Evolutionary conservation across 2,888 invertebrate genomes (phyloP).

Genomic region (Scrobipalpa costella): DNA sequence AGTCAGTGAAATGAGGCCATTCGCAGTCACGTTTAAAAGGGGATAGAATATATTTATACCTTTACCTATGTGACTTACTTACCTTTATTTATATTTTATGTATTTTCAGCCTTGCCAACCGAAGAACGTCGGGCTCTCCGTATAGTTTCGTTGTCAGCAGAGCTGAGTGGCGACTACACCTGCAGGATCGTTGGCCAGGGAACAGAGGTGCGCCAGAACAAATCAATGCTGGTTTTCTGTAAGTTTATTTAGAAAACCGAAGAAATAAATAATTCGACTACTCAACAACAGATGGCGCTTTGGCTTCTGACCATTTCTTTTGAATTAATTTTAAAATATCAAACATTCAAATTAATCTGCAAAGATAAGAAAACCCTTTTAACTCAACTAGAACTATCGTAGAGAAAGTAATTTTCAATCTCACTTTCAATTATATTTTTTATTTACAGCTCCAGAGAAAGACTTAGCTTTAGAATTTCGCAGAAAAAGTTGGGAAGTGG

Average conservation of each 20-base stretch:
- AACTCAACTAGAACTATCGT: background rate
- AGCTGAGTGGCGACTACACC: constrained; percentile 50
- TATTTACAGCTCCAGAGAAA: constrained; percentile 43
- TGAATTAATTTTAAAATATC: too few species aligned
- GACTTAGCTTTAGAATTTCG: constrained; percentile 42
- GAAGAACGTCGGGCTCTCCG: constrained; percentile 35
- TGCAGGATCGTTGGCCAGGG: constrained; percentile 42
- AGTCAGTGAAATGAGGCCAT: too few species aligned
- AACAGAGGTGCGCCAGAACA: constrained; percentile 29
- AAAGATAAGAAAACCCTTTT: too few species aligned
- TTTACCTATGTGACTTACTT: too few species aligned
- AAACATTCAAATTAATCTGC: too few species aligned
- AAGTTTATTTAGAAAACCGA: constrained; percentile 30
- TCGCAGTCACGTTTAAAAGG: too few species aligned
- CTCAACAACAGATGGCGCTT: constrained; percentile 1
- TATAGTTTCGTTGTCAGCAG: constrained; percentile 37
- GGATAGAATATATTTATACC: too few species aligned
- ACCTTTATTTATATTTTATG: too few species aligned
- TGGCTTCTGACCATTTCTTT: background rate
- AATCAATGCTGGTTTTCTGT: constrained; percentile 45
- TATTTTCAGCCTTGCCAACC: constrained; percentile 27
- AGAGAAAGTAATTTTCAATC: too few species aligned
- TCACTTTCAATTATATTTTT: too few species aligned
- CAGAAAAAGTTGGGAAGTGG: constrained; percentile 27
- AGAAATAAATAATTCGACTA: background rate